These are phyloP conservation scores for Serilophus lunatus DNA, from an alignment of 2,113 vertebrate species.

Conservation along the genomic window DNA sequence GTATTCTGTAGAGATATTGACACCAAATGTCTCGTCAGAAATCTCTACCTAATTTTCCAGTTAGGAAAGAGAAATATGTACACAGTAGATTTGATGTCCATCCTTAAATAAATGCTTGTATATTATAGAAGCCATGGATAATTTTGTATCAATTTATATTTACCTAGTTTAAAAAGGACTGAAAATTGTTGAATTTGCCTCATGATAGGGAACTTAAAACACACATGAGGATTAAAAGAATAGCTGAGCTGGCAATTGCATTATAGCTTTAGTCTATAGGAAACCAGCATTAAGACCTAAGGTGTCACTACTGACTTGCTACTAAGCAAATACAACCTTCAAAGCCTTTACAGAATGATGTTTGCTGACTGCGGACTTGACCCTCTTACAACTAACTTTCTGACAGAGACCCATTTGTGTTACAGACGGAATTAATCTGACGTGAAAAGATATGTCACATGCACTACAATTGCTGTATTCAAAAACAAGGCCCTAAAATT, in stretches of 20 bases:
- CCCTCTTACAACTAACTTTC: rapidly evolving
- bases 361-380: not conserved
- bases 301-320: not conserved
- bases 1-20: not conserved
- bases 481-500: not conserved
- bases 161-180: no score
- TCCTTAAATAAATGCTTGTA: no score
- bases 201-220: no score
- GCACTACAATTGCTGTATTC: not conserved
- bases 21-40: no score
- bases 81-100: no score
- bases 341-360: not conserved
- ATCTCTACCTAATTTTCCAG: no score
- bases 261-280: not conserved
- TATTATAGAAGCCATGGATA: no score
- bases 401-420: rapidly evolving
- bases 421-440: not conserved
- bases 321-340: not conserved
- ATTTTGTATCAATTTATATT: no score
- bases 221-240: no score
- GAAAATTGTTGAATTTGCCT: no score
- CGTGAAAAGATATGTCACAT: not conserved
- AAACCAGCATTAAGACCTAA: not conserved
- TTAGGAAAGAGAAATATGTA: no score
- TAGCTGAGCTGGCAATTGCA: not conserved